Evolutionary conservation across 2,113 vertebrate species (phyloP).

Genomic region (Sarotherodon lohbergeri): DNA sequence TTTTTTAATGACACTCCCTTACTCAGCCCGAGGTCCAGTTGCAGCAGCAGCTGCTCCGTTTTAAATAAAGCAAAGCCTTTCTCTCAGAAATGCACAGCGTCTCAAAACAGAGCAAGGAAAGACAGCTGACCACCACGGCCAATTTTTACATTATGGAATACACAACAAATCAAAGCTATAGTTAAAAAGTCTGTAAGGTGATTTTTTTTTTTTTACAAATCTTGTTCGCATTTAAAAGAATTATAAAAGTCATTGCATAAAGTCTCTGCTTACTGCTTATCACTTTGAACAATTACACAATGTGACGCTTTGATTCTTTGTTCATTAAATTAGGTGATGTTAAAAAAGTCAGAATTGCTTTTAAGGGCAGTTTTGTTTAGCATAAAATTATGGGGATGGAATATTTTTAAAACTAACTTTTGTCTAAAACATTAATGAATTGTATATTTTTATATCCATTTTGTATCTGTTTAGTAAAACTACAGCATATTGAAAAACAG

Average conservation of each 20-base stretch:
- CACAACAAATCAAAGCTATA: neutral
- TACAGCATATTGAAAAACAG: neutral
- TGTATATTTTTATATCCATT: neutral
- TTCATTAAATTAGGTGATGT: neutral
- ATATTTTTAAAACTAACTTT: neutral
- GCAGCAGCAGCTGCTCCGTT: conserved; percentile 61
- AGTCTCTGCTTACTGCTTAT: neutral
- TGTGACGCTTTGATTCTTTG: neutral
- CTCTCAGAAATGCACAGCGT: conserved; percentile 19
- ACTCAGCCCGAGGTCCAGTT: conserved; percentile 57
- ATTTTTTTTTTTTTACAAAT: neutral
- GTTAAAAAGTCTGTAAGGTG: neutral
- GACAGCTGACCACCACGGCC: conserved; percentile 36
- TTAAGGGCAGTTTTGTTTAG: neutral
- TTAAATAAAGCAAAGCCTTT: conserved; percentile 64
- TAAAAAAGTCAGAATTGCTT: neutral
- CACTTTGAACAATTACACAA: neutral
- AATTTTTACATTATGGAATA: neutral
- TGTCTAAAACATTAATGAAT: neutral
- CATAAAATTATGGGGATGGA: neutral
- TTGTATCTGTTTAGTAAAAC: neutral
- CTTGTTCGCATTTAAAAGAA: neutral
- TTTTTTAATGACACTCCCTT: conserved; percentile 55
- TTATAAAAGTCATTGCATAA: neutral
- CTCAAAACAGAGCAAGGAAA: conserved; percentile 35